Evolutionary conservation across 2,797 vertebrate genomes (phyloP).

Genomic region (Sebastes nivosus): DNA sequence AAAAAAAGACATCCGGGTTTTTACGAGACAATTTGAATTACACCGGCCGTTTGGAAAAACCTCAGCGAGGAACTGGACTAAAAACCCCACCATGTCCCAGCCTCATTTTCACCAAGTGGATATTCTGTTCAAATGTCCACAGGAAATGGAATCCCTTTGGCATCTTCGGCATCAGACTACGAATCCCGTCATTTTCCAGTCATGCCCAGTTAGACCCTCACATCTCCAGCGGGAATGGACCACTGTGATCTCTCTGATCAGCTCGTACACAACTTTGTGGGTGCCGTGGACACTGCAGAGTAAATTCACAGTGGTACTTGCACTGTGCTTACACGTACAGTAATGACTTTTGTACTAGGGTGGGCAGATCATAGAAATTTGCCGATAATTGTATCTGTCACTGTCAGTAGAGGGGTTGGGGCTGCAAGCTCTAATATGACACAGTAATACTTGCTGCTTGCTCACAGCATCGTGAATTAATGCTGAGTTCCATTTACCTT

Average conservation of each 20-base stretch:
- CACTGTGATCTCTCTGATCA: not conserved
- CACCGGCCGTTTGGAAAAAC: not conserved
- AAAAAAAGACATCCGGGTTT: conserved; percentile 6
- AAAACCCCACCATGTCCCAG: not conserved
- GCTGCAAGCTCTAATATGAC: not conserved
- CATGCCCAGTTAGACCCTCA: not conserved
- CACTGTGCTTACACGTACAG: conserved; percentile 12
- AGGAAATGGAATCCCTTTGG: conserved; percentile 12
- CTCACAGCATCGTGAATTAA: no score
- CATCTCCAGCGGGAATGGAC: conserved; percentile 9
- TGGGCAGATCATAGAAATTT: not conserved
- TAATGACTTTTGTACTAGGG: conserved; percentile 11
- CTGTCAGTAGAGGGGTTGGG: not conserved
- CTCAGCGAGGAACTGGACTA: not conserved
- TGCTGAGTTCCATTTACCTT: no score
- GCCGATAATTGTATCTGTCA: not conserved
- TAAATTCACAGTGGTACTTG: not conserved
- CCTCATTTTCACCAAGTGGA: not conserved
- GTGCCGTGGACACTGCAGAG: not conserved
- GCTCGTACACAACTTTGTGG: not conserved
- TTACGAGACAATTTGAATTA: conserved; percentile 27
- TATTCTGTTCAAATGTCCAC: conserved; percentile 2
- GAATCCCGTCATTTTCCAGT: not conserved
- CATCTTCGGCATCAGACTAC: not conserved
- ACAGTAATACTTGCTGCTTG: not conserved